Conservation (phyloP, 2,797 vertebrate genomes). For the Schizopygopsis malacanthus region DNA sequence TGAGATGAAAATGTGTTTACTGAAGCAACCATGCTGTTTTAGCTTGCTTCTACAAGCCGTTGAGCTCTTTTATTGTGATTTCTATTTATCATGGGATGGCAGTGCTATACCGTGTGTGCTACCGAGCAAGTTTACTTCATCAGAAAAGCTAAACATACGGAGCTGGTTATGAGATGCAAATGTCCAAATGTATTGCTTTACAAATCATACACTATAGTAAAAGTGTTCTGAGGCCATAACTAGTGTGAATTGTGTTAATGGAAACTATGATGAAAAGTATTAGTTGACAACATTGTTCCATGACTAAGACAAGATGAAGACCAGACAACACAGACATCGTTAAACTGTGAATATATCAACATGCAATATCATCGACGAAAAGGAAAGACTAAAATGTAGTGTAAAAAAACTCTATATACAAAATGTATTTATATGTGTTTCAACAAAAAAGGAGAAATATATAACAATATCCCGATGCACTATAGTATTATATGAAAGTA, state of each 20-base stretch:
- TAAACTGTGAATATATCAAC: too few relatives aligned
- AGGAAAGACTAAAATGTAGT: too few relatives aligned
- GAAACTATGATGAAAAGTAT: too few relatives aligned
- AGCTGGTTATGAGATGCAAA: neutral
- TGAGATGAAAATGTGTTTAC: neutral
- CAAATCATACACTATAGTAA: neutral
- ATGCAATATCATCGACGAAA: too few relatives aligned
- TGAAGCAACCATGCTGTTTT: neutral
- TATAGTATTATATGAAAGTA: constrained; percentile 33
- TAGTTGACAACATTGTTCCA: too few relatives aligned
- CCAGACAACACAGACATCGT: too few relatives aligned
- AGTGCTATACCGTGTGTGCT: neutral
- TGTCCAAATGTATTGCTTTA: neutral
- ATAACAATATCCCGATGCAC: neutral
- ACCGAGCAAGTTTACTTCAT: neutral
- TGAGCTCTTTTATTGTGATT: neutral
- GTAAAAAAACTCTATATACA: too few relatives aligned
- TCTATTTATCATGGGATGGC: too few relatives aligned
- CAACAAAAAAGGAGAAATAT: too few relatives aligned
- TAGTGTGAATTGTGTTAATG: neutral
- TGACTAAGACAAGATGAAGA: too few relatives aligned
- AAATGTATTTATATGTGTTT: too few relatives aligned
- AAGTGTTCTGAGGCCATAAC: neutral
- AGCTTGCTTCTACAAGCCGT: neutral
- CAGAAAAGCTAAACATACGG: neutral